Base-by-base conservation (phyloP, 2,797 vertebrate genomes). In the Danio jaintianensis region DNA sequence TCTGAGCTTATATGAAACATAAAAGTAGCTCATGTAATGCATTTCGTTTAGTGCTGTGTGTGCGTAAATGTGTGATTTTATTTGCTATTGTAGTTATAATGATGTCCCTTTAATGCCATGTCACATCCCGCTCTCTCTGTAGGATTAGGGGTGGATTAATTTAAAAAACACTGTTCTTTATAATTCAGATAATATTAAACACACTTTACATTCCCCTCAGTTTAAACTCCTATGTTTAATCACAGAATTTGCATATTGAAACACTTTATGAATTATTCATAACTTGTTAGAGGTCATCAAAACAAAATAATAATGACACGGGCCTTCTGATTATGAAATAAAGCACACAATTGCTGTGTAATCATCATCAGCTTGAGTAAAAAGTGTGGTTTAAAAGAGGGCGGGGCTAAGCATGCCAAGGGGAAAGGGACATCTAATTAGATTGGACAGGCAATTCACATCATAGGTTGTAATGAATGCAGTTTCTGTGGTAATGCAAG, bases 261-360 rank as follows among this genome's bases (percentile, higher is more conserved):
- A 79, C n/a, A 52, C 20, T n/a, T 64, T 18, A 68, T 83, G 42
- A 84, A 84, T 86, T 75, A 86, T 86, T 86, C 74, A 86, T 86
- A 43, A 43, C 45, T 80, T 20, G 78, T 72, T 75, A 69, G 80
- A 82, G 82, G 82, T 84, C 80, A 82, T 47, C 36, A 42, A 45
- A 61, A 59, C 75, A 79, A 81, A 52, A 68, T 69, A 71, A 75
- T 70, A 62, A 74, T 67, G 72, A 79, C 71, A 84, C 43, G 22
- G 53, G 15, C 68, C 45, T 77, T 79, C 55, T 70, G 40, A 74
- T 58, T 29, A 77, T 71, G 62, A 70, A 58, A n/a, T 75, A 80
- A 75, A 80, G 50, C 53, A 71, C 53, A 75, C 75, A 47, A 1
- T 36, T 3, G n/a, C 66, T 48, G 55, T 79, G 71, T 76, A 69